phyloP scores from a whole-genome alignment of 2,888 invertebrate species.

The Latrodectus elegans region DNA sequence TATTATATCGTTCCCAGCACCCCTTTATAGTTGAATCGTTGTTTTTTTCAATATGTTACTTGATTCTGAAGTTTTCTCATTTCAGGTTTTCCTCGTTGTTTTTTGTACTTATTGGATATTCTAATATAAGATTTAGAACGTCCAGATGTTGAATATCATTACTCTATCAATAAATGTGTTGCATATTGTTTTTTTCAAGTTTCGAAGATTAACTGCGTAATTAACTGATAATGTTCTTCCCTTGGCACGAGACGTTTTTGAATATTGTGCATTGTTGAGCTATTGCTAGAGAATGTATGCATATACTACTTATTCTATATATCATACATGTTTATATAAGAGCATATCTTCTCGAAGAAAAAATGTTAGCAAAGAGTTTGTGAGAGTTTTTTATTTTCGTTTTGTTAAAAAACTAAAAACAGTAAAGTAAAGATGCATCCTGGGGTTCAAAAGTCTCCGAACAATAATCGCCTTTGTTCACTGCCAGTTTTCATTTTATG shows the following conservation, averaged over 20 bases:
- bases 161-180: constrained; percentile 37
- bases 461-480: too few relatives aligned
- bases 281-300: not conserved
- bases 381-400: too few relatives aligned
- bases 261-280: constrained; percentile 26
- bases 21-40: not conserved
- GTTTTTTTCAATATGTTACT: not conserved
- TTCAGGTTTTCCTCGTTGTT: constrained; percentile 24
- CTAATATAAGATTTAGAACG: constrained; percentile 31
- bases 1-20: not conserved
- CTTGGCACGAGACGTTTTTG: constrained; percentile 5
- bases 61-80: not conserved
- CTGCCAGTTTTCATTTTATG: too few relatives aligned
- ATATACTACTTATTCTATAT: not conserved
- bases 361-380: too few relatives aligned
- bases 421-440: too few relatives aligned
- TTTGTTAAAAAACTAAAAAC: too few relatives aligned
- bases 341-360: too few relatives aligned
- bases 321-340: too few relatives aligned
- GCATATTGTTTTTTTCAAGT: constrained; percentile 38
- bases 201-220: constrained; percentile 5
- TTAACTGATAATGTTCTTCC: constrained; percentile 12
- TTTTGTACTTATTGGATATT: constrained; percentile 22
- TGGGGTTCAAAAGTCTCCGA: too few relatives aligned
- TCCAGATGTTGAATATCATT: constrained; percentile 53